These are phyloP conservation scores for Tiliacea citrago DNA, from an alignment of 2,888 invertebrate genomes.

Conservation along the genomic window DNA sequence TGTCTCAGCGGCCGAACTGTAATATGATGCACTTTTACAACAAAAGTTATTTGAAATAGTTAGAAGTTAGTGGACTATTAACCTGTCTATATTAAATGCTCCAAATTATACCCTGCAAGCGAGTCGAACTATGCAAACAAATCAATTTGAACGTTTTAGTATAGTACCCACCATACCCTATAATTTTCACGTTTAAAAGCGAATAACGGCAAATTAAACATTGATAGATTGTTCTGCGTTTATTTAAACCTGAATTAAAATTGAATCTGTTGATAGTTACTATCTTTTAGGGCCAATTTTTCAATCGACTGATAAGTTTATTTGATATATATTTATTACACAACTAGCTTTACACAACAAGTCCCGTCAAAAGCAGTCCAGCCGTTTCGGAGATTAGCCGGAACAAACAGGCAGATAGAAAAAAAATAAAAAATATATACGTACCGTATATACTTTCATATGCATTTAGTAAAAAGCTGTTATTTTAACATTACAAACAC, in stretches of 20 bases:
- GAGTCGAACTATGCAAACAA: slow-evolving; percentile 11
- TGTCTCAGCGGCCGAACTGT: no score
- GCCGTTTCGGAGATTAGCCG: no score
- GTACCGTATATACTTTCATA: no score
- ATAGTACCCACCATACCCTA: neutral
- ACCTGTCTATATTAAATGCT: slow-evolving; percentile 13
- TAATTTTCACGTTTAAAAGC: neutral
- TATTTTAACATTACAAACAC: no score
- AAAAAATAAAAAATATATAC: no score
- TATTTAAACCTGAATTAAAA: neutral
- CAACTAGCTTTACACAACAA: no score
- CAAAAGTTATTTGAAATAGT: neutral
- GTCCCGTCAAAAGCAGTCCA: no score
- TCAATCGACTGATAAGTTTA: no score
- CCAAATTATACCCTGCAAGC: neutral
- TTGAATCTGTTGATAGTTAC: neutral
- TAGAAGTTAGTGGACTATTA: slow-evolving; percentile 9
- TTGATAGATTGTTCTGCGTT: neutral
- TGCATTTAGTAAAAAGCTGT: no score
- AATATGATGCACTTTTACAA: neutral
- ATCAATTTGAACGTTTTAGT: neutral
- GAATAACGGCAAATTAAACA: neutral
- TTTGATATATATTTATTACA: no score
- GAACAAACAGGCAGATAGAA: no score
- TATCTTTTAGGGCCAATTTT: no score